Conservation (phyloP, 2,113 vertebrate genomes). For the Phocoena phocoena region DNA sequence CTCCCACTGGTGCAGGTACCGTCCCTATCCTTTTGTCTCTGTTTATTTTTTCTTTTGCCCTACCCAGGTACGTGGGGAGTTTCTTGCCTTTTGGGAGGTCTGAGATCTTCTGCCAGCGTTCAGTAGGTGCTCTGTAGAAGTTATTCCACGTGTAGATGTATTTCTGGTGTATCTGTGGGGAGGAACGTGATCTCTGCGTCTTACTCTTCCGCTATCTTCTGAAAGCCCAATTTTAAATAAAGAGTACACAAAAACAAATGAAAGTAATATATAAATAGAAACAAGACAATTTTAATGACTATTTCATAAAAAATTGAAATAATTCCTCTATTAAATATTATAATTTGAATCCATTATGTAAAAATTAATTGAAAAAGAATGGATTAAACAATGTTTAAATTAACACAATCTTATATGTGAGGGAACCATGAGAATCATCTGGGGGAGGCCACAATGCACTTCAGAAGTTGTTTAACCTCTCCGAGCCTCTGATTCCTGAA, state of each 20-base stretch:
- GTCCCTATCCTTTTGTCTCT: no score
- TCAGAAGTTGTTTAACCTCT: background rate
- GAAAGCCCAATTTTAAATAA: background rate
- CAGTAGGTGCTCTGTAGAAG: no score
- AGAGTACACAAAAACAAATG: background rate
- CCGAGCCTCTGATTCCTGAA: background rate
- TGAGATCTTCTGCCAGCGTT: no score
- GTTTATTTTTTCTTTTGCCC: no score
- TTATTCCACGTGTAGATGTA: no score
- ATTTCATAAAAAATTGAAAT: slow-evolving; percentile 25
- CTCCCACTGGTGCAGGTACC: no score
- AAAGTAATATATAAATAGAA: slow-evolving; percentile 39
- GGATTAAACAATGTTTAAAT: background rate
- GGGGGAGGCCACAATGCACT: background rate
- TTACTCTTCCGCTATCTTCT: no score
- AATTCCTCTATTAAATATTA: background rate
- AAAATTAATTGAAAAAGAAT: background rate
- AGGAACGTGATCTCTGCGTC: no score
- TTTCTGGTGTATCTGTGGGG: no score
- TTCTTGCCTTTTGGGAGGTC: no score
- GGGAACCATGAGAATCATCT: background rate
- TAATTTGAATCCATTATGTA: background rate
- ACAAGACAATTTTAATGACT: background rate
- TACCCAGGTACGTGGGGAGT: no score
- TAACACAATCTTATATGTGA: background rate